phyloP scores from a whole-genome alignment of 2,888 invertebrate genomes.

The Lithophane semibrunnea region DNA sequence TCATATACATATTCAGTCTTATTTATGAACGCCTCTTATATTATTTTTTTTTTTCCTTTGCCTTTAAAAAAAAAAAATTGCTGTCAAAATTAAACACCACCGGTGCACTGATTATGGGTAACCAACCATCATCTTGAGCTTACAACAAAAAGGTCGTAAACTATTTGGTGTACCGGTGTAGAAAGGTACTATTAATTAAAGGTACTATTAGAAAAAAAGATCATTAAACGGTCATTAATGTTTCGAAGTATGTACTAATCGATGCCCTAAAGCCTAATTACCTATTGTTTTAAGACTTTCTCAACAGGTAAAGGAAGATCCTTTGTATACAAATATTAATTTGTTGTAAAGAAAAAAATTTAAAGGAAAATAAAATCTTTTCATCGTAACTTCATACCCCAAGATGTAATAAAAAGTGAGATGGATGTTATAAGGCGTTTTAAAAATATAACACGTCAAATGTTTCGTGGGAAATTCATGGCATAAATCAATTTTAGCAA shows the following conservation, averaged over 20 bases:
- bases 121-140: background rate
- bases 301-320: background rate
- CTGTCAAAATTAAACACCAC: too few species aligned
- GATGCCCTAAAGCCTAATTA: too few species aligned
- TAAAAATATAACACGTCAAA: background rate
- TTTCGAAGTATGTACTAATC: too few species aligned
- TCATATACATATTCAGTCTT: too few species aligned
- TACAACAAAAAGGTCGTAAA: background rate
- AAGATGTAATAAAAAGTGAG: slow-evolving; percentile 19
- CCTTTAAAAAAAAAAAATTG: too few species aligned
- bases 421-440: background rate
- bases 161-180: background rate
- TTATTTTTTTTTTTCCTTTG: too few species aligned
- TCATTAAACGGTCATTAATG: too few species aligned
- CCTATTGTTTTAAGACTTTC: too few species aligned
- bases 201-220: too few species aligned
- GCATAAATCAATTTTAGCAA: slow-evolving; percentile 10
- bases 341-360: background rate
- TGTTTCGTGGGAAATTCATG: background rate
- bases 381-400: background rate
- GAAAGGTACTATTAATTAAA: background rate
- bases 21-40: too few species aligned
- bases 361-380: background rate
- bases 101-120: background rate
- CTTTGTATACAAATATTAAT: background rate